Conservation (phyloP, 2,113 vertebrate genomes). For the Centrocercus urophasianus region DNA sequence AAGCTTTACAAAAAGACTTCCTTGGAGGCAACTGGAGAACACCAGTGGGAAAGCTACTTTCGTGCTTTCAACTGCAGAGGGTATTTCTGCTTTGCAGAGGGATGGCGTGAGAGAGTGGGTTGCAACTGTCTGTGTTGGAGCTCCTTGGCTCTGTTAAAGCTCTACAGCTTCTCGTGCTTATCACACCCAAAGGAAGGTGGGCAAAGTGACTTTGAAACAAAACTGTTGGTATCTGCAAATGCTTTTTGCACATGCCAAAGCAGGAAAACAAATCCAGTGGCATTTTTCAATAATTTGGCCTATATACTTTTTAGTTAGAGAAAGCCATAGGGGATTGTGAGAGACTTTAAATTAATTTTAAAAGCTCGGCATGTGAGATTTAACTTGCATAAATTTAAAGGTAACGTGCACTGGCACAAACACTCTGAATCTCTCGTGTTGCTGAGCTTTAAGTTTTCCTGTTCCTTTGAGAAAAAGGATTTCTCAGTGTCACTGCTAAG, state of each 20-base stretch:
- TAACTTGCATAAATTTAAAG: constrained; percentile 48
- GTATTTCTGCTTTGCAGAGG: background rate
- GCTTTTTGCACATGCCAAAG: background rate
- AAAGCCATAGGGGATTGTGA: background rate
- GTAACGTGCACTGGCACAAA: constrained; percentile 15
- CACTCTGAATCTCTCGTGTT: constrained; percentile 6
- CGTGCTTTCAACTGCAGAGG: background rate
- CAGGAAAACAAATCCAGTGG: background rate
- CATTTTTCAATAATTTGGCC: background rate
- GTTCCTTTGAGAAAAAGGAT: constrained; percentile 13
- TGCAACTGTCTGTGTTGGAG: background rate
- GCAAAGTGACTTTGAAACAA: background rate
- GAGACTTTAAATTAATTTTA: constrained; percentile 25
- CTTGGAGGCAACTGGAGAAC: background rate
- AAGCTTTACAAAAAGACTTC: background rate
- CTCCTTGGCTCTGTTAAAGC: background rate
- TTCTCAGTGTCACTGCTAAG: background rate
- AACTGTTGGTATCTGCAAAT: background rate
- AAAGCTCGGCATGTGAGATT: constrained; percentile 1
- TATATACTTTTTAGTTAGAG: constrained; percentile 22
- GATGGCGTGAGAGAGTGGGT: background rate
- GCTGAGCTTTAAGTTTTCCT: constrained; percentile 2
- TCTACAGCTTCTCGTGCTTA: accelerated
- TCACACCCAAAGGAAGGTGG: background rate
- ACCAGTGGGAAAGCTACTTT: background rate